phyloP scores from a whole-genome alignment of 1,140 invertebrate species.

The Drosophila nikananu region DNA sequence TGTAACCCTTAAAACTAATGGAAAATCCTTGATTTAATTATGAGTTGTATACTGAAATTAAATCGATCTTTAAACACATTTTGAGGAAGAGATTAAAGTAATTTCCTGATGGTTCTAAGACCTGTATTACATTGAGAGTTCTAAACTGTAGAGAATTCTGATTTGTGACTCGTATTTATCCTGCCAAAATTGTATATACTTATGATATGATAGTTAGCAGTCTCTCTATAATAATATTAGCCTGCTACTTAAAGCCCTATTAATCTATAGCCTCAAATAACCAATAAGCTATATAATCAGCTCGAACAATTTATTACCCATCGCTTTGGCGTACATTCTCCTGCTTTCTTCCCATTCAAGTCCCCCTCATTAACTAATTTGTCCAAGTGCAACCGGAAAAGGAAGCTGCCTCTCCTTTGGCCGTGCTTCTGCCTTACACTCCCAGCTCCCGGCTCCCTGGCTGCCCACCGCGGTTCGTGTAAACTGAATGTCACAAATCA shows the following conservation, averaged over 20 bases:
- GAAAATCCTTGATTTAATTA: background rate
- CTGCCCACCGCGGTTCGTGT: slow-evolving; percentile 25
- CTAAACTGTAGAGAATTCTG: background rate
- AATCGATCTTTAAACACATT: background rate
- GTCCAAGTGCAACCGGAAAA: slow-evolving; percentile 38
- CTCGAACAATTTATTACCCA: slow-evolving; percentile 26
- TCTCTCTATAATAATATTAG: background rate
- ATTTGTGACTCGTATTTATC: background rate
- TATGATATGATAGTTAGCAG: too few species aligned
- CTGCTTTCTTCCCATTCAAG: background rate
- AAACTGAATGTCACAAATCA: slow-evolving; percentile 84
- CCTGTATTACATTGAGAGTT: too few species aligned
- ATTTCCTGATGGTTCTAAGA: background rate
- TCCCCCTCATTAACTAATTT: slow-evolving; percentile 74
- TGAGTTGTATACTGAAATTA: background rate
- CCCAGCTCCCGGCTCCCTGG: background rate
- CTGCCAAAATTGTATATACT: background rate
- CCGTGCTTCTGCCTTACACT: background rate
- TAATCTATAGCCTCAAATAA: slow-evolving; percentile 2
- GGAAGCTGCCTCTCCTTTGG: slow-evolving; percentile 23
- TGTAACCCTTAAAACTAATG: background rate
- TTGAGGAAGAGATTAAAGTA: background rate
- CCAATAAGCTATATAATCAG: slow-evolving; percentile 15
- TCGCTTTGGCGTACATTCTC: background rate
- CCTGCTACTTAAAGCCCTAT: background rate